phyloP scores from a whole-genome alignment of 2,888 invertebrate species.

The Pherbina coryleti region DNA sequence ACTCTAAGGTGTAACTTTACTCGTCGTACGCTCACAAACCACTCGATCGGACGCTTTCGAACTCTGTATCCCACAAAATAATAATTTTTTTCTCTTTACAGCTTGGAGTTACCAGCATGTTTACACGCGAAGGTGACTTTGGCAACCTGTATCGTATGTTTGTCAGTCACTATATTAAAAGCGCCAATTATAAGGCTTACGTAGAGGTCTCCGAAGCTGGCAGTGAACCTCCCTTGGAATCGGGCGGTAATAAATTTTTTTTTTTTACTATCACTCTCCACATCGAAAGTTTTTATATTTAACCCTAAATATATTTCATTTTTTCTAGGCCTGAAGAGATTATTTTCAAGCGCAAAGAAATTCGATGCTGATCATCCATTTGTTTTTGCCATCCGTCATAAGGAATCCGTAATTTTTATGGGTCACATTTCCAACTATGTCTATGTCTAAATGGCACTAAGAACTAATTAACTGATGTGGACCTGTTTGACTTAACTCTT shows the following conservation, averaged over 20 bases:
- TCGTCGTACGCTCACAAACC: too few relatives aligned
- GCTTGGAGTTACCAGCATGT: conserved; percentile 63
- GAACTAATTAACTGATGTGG: not conserved
- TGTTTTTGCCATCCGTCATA: conserved; percentile 59
- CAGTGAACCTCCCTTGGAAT: conserved; percentile 58
- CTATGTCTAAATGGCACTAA: conserved; percentile 48
- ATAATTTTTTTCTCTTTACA: conserved; percentile 29
- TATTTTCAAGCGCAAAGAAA: conserved; percentile 62
- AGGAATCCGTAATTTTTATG: conserved; percentile 62
- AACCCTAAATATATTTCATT: too few relatives aligned
- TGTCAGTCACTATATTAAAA: conserved; percentile 63
- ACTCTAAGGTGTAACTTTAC: too few relatives aligned
- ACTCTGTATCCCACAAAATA: not conserved
- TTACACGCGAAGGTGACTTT: conserved; percentile 62
- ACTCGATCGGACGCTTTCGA: not conserved
- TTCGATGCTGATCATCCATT: conserved; percentile 64
- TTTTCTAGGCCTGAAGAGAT: conserved; percentile 54
- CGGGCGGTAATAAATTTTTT: conserved; percentile 52
- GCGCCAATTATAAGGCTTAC: conserved; percentile 61
- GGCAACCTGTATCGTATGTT: conserved; percentile 66
- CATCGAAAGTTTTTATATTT: too few relatives aligned
- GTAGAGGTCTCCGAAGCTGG: conserved; percentile 60
- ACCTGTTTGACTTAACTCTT: not conserved
- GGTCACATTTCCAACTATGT: conserved; percentile 63
- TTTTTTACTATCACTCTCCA: too few relatives aligned